Base-by-base conservation (phyloP, 2,113 vertebrate genomes). In the Bungarus multicinctus region DNA sequence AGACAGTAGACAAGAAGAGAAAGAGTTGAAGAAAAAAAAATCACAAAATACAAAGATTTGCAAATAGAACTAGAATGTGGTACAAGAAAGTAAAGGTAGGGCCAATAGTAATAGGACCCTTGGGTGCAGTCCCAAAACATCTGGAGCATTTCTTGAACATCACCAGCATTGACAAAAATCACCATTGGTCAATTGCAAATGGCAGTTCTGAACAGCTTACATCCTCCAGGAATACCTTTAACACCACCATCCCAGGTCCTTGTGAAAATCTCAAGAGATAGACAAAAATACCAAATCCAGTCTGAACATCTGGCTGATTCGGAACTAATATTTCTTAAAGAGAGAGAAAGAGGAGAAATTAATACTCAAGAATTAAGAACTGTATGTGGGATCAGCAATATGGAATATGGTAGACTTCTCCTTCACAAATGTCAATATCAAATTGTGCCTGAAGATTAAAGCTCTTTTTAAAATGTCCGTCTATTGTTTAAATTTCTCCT, bases 331-430 rank as follows among this genome's bases (percentile, higher is more conserved):
- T 25, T 89, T 43, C 55, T 27, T 39, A 43, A 55, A 53, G 27
- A 25, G 12, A 12, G 34, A 47, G 87, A 22, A 87, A 23, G 91
- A 18, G 0, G 2, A 58, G 8, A 93, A 89, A 2, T 88, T 69
- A 90, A 5, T 5, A 91, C 53, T 47, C 57, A 27, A 86, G 4
- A 58, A 96, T 89, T 94, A 94, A 94, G 91, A 30, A 53, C 54
- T 27, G 5, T 1, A 34, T 10, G 91, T 87, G 93, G 91, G 96
- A 87, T 47, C 20, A 22, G 90, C 47, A 52, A 85, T 74, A 64
- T 5, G 57, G 5, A 11, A 20, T 55, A 23, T 69, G 22, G 54
- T 27, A 57, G 86, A 0, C 0, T 50, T 9, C 45, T 22, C 27
- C 64, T 5, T 6, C 53, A 58, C 16, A 87, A 30, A 87, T 64